Conservation (phyloP, 2,888 invertebrate species). For the Cremastinae sp. region DNA sequence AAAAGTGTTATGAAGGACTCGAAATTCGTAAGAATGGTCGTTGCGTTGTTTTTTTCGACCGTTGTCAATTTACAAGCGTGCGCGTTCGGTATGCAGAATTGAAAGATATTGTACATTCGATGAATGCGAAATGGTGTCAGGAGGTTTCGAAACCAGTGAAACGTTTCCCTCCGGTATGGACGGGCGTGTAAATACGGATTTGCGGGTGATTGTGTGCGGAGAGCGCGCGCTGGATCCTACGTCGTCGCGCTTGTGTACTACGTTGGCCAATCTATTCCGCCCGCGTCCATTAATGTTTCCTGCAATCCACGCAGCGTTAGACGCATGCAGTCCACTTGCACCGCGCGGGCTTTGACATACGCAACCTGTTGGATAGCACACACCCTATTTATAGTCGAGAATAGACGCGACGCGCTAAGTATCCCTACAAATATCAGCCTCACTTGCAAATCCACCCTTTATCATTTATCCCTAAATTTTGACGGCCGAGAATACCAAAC, state of each 20-base stretch:
- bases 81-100: background rate
- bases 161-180: constrained; percentile 47
- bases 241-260: constrained; percentile 36
- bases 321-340: constrained; percentile 47
- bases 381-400: background rate
- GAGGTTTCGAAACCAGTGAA: constrained; percentile 53
- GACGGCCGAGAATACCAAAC: no score
- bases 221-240: constrained; percentile 38
- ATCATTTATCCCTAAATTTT: no score
- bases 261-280: constrained; percentile 55
- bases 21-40: no score
- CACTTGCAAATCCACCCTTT: background rate
- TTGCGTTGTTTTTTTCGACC: background rate
- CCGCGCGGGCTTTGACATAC: constrained; percentile 42
- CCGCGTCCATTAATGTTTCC: constrained; percentile 59
- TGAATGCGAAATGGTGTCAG: constrained; percentile 38
- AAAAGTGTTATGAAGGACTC: no score
- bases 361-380: constrained; percentile 48
- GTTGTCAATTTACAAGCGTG: background rate
- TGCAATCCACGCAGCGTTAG: constrained; percentile 46
- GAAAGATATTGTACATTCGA: constrained; percentile 44
- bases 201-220: no score
- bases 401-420: no score
- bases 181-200: constrained; percentile 20
- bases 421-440: background rate